phyloP scores from a whole-genome alignment of 1,140 invertebrate genomes.

The Lucilia cuprina region DNA sequence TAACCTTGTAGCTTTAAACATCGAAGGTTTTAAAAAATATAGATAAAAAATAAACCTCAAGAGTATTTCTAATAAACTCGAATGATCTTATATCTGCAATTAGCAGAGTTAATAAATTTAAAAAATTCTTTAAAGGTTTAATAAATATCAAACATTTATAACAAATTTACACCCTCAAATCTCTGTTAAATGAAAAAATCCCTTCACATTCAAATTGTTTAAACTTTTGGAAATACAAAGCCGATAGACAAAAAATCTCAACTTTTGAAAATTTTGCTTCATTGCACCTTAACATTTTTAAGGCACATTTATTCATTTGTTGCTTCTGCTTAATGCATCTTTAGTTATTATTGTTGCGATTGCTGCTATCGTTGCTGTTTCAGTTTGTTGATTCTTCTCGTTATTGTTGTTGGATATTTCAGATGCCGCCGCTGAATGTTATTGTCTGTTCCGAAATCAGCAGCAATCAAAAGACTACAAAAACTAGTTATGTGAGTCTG shows the following conservation, averaged over 20 bases:
- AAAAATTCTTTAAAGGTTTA: too few relatives aligned
- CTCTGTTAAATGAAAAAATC: not conserved
- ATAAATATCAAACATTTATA: too few relatives aligned
- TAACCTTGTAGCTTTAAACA: too few relatives aligned
- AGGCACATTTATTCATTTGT: not conserved
- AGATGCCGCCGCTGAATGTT: not conserved
- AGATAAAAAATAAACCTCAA: too few relatives aligned
- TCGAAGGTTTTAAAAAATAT: too few relatives aligned
- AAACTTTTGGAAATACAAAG: not conserved
- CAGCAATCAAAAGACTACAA: not conserved
- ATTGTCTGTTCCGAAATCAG: not conserved
- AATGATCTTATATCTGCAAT: too few relatives aligned
- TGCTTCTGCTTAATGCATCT: not conserved
- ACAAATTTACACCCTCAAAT: too few relatives aligned
- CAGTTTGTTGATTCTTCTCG: not conserved
- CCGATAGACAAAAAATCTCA: not conserved
- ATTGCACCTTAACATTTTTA: conserved; percentile 8
- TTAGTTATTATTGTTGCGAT: not conserved
- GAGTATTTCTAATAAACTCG: too few relatives aligned
- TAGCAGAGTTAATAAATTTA: too few relatives aligned
- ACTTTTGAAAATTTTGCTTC: conserved; percentile 7
- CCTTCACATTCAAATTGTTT: not conserved
- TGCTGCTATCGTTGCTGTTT: not conserved
- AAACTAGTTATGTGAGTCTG: not conserved
- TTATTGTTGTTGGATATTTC: not conserved